Evolutionary conservation across 1,140 invertebrate genomes (phyloP), one percentile per base, ranked within the genome.

Genomic region (Centruroides vittatus): DNA sequence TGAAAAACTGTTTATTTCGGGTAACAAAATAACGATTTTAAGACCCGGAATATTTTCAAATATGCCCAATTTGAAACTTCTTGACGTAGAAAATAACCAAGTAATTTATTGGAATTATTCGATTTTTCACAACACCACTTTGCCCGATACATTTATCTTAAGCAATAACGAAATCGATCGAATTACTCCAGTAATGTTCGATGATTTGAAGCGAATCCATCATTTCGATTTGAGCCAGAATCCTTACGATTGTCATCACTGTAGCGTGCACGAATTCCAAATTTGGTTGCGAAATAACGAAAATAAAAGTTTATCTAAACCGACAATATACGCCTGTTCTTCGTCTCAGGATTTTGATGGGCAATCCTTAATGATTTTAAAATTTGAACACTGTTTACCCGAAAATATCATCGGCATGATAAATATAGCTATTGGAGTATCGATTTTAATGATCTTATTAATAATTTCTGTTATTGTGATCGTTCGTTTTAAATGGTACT

Each of bases 111-210:
- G 41, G 41, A 41, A 41, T 8, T 5, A 8, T 41, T 41, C 41
- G 5, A 41, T 41, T 41, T 41, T 41, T 41, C 5, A 8, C 0
- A 41, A 8, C 8, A 8, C 8, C 0, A 41, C 5, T 6, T 5
- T 41, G 41, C 41, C 41, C 8, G 8, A 6, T 6, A 41, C 5
- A 41, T 41, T 41, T 41, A 41, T 41, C 8, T 65, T 80, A 47
- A 71, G 70, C 4, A 72, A 77, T 41, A 82, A 82, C 67, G 77
- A 78, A 70, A 73, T 82, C 52, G 73, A 75, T 8, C 73, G 75
- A 61, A 72, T 81, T 34, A 78, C 75, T 12, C 52, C 73, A 47
- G 74, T 73, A n/a, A 81, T 82, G 79, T 70, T 80, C 41, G 64
- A 76, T 60, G 80, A 82, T 66, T 76, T 80, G 47, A 73, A 73